Percentiles rank a stretch among this genome's conserved stretches.
These are phyloP conservation scores for Gymnosoma rotundatum DNA, from an alignment of 2,888 invertebrate genomes.

Conservation along the genomic window DNA sequence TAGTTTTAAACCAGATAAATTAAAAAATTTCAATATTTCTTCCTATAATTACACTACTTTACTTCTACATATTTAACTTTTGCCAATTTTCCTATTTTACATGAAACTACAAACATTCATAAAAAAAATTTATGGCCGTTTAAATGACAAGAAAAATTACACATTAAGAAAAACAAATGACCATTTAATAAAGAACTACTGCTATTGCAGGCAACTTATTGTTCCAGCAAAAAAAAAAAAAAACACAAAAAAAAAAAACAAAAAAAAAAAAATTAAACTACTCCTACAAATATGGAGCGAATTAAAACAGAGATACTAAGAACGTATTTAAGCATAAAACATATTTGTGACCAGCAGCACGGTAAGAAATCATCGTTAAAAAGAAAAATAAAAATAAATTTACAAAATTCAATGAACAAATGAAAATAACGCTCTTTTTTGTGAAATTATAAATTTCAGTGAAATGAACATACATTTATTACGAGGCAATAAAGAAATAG, in stretches of 20 bases:
- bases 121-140: slow-evolving; percentile 31
- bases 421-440: not conserved
- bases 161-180: slow-evolving; percentile 37
- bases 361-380: not conserved
- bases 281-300: not conserved
- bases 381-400: slow-evolving; percentile 13
- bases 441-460: not conserved
- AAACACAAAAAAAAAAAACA: too few relatives aligned
- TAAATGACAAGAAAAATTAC: slow-evolving; percentile 25
- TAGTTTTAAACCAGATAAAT: too few relatives aligned
- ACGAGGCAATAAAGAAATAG: not conserved
- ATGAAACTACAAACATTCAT: slow-evolving; percentile 31
- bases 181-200: slow-evolving; percentile 65
- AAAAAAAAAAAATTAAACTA: slow-evolving; percentile 14
- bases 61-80: not conserved
- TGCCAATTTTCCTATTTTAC: too few relatives aligned
- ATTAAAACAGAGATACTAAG: not conserved
- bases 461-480: not conserved
- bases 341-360: slow-evolving; percentile 24
- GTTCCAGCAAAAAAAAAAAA: not conserved
- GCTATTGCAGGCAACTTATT: slow-evolving; percentile 55
- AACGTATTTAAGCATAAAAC: slow-evolving; percentile 47
- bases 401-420: slow-evolving; percentile 14
- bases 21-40: too few relatives aligned
- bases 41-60: too few relatives aligned